A percentile compares a stretch with the other conserved stretches of the same genome.
Conservation (phyloP, 53 echinoderm and acorn worm genomes). For the Mesocentrotus franciscanus region DNA sequence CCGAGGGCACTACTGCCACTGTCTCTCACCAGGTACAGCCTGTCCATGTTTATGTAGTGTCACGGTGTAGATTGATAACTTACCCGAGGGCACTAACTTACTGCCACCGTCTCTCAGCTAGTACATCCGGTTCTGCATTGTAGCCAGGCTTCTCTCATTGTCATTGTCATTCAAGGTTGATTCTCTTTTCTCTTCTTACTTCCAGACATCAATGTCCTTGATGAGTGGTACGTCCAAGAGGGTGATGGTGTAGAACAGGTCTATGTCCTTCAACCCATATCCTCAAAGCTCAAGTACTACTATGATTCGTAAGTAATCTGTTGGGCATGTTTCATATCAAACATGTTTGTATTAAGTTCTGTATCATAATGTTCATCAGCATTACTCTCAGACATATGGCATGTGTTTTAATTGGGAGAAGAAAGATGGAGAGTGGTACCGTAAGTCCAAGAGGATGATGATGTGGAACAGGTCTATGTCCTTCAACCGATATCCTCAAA, state of each 20-base stretch:
- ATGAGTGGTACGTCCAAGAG: conserved; percentile 96
- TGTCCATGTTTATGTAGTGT: too few species aligned
- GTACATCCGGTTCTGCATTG: too few species aligned
- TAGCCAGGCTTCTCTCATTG: too few species aligned
- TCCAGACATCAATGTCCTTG: conserved; percentile 94
- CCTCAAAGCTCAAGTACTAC: conserved; percentile 88
- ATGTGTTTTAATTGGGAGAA: too few species aligned
- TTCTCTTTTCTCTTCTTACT: not conserved
- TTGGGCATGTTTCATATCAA: not conserved
- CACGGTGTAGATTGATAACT: too few species aligned
- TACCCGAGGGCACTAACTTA: too few species aligned
- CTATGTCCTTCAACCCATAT: conserved; percentile 91
- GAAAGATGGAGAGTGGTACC: too few species aligned
- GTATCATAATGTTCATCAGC: not conserved
- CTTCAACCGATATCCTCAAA: conserved; percentile 93
- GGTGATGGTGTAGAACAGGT: conserved; percentile 84
- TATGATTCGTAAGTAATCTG: conserved; percentile 88
- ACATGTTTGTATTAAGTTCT: too few species aligned
- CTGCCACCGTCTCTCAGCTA: too few species aligned
- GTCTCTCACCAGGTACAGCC: too few species aligned
- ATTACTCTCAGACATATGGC: not conserved
- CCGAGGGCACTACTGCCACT: too few species aligned
- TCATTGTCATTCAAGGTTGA: not conserved
- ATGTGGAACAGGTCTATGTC: conserved; percentile 83
- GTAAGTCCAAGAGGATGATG: conserved; percentile 87